Base-by-base conservation (phyloP, 2,797 vertebrate species). In the Tenualosa thibaudeaui region DNA sequence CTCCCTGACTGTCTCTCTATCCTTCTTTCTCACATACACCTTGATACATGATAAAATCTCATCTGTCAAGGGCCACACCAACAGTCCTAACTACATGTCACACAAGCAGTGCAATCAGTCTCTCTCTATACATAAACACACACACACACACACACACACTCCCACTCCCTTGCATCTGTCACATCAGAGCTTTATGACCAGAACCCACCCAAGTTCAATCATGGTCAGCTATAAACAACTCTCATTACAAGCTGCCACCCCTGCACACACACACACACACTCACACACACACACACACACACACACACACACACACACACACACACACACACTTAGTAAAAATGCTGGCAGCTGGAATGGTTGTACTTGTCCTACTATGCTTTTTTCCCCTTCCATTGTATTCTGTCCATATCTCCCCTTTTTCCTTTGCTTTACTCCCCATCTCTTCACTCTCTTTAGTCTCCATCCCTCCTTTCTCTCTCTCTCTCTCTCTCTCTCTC, bases 211-310 rank as follows among this genome's bases (percentile, higher is more conserved):
- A 31, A 71, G 65, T 71, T 31, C 65, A 71, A 71, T 71, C 26
- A 13, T 8, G 15, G 65, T 4, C 31, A 17, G 31, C 13, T 26
- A 40, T 71, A 71, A 71, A 71, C 65, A 71, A 71, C 65, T 5
- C 65, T 71, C 31, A 71, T 71, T 31, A 71, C 65, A 71, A 40
- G 65, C 65, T 71, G 65, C 65, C 26, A 37, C 24, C 9, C 65
- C 22, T 12, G 1, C 84, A 75, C 82, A 49, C 84, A 83, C 85
- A 71, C 71, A 43, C 68, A 91, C 92, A 91, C 83, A 82, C 81
- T 37, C 84, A 17, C 78, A 19, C 62, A 31, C 62, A 0, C 9
- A 68, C 62, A 31, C 62, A 68, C 9, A 31, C 62, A 68, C 62
- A 26, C 24, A 31, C 62, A 68, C 62, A 68, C 26, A 31, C 31